phyloP scores from a whole-genome alignment of 2,113 vertebrate genomes.

The Neogale vison region DNA sequence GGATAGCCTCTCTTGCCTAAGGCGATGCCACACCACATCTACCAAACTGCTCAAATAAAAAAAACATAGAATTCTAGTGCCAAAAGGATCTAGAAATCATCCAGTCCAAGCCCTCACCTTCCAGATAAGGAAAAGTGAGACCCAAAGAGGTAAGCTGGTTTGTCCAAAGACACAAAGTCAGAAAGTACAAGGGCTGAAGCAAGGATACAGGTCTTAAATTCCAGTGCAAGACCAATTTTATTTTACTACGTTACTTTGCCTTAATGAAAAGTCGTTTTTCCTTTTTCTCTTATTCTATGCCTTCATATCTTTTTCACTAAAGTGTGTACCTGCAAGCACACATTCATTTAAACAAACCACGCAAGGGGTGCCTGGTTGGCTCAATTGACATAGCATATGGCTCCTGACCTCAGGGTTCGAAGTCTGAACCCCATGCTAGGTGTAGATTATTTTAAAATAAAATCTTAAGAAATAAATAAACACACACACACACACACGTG shows the following conservation, averaged over 20 bases:
- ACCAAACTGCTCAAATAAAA: background rate
- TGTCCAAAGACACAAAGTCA: background rate
- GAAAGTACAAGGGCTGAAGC: background rate
- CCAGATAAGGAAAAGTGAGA: background rate
- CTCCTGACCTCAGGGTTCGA: background rate
- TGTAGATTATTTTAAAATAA: background rate
- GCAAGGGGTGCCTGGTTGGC: background rate
- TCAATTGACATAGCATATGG: background rate
- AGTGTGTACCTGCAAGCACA: background rate
- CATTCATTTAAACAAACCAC: background rate
- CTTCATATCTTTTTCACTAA: background rate
- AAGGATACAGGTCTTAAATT: background rate
- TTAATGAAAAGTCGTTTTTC: background rate
- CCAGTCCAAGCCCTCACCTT: background rate
- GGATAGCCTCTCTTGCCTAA: background rate
- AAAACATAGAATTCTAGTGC: background rate
- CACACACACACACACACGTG: background rate
- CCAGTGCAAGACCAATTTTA: background rate
- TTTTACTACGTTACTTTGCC: background rate
- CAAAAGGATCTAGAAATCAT: background rate
- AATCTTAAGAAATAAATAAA: background rate
- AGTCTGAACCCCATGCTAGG: background rate
- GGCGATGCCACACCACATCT: background rate
- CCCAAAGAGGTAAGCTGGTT: background rate
- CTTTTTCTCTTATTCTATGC: background rate